Conservation (phyloP, 2,888 invertebrate species). For the Teleogryllus oceanicus region DNA sequence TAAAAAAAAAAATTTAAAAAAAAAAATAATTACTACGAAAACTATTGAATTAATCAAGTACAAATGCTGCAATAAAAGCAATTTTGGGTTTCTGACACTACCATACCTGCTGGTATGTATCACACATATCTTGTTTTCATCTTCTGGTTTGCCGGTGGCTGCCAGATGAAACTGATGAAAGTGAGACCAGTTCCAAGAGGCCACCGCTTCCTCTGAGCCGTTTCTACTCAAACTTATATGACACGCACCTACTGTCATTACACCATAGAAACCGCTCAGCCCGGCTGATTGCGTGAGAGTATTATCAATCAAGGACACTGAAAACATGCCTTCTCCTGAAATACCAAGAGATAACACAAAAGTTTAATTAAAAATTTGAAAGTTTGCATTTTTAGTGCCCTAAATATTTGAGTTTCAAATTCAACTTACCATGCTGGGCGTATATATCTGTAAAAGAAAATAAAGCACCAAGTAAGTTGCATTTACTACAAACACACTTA, state of each 20-base stretch:
- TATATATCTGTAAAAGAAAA: conserved; percentile 42
- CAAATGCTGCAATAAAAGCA: too few relatives aligned
- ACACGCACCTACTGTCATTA: conserved; percentile 53
- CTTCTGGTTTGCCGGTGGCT: conserved; percentile 51
- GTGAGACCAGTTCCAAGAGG: conserved; percentile 59
- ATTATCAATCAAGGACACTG: conserved; percentile 61
- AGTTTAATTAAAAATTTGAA: too few relatives aligned
- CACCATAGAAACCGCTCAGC: conserved; percentile 57
- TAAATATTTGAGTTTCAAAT: too few relatives aligned
- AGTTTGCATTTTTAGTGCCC: too few relatives aligned
- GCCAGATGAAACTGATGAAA: conserved; percentile 56
- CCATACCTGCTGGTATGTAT: conserved; percentile 59
- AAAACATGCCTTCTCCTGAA: conserved; percentile 51
- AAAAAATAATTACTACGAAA: too few relatives aligned
- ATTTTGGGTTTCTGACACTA: too few relatives aligned
- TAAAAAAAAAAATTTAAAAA: too few relatives aligned
- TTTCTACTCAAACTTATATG: conserved; percentile 58
- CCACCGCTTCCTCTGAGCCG: conserved; percentile 51
- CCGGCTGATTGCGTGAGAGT: conserved; percentile 61
- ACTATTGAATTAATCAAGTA: too few relatives aligned
- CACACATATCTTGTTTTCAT: conserved; percentile 58
- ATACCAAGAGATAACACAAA: background rate
- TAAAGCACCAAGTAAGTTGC: conserved; percentile 39
- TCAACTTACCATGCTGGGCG: background rate
- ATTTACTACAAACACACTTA: too few relatives aligned